Evolutionary conservation across 2,113 vertebrate genomes (phyloP), one percentile per base, ranked within the genome.

Genomic region (Narcine bancroftii): DNA sequence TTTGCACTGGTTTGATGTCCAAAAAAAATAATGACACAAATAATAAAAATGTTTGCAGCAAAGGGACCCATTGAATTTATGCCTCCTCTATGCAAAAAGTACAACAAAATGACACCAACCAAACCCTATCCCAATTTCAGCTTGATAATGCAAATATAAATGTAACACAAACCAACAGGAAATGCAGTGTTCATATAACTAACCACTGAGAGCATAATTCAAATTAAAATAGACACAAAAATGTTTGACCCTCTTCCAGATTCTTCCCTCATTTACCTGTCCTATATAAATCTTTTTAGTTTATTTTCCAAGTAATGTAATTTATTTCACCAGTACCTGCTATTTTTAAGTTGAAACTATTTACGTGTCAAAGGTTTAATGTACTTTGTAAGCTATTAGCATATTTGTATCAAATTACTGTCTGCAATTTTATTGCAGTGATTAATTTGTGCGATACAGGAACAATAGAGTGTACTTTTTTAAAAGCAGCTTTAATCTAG

Each of bases 281-380:
- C n/a, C 81, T 63, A 87, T 87, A 60, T 87, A 87, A n/a, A 87
- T 75, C 19, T 15, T n/a, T 36, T 63, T 63, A 63, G n/a, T 42
- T 63, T 87, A 36, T 6, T 39, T 87, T 19, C 50, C 60, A 6
- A 60, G 81, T 39, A 87, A 60, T 85, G n/a, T 36, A 60, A 63
- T 87, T n/a, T 60, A 87, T 87, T 60, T n/a, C 36, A 87, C 81
- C 53, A 60, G 81, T 85, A 36, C 13, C 21, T 36, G 36, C 53
- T 87, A 60, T 60, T 87, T 87, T 87, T 87, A 87, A 63, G n/a
- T 60, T 87, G 56, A 36, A 87, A 36, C 53, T 63, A 63, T 60
- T 63, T 60, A 87, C 36, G 36, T 36, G 36, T n/a, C 3, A n/a
- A 17, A 56, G 33, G 17, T 9, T 87, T 87, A 36, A 63, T 87